Evolutionary conservation across 1,140 invertebrate genomes (phyloP).

Genomic region (Drosophila guanche): DNA sequence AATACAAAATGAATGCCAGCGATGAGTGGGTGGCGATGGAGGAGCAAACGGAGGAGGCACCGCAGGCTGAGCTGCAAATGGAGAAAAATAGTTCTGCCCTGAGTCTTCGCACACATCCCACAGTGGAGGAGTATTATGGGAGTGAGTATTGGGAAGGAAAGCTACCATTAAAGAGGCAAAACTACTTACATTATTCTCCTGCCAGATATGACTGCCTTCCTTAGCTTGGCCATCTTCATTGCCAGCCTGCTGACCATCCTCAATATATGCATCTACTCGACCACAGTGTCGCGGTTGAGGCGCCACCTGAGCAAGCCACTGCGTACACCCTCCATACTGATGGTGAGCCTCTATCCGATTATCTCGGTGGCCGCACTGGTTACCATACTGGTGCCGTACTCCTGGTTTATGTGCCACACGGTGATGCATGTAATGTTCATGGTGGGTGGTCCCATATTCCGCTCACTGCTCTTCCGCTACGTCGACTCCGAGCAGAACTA

Average conservation of each 20-base stretch:
- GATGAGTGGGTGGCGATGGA: constrained; percentile 39
- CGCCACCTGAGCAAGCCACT: constrained; percentile 59
- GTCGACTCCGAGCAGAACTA: constrained; percentile 73
- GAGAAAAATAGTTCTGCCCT: constrained; percentile 37
- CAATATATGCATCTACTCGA: constrained; percentile 71
- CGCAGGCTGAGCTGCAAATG: constrained; percentile 24
- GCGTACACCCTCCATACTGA: constrained; percentile 54
- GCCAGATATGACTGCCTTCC: constrained; percentile 75
- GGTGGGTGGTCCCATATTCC: constrained; percentile 65
- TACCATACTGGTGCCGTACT: constrained; percentile 71
- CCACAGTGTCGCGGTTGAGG: constrained; percentile 60
- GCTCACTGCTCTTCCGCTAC: constrained; percentile 69
- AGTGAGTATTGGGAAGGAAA: constrained; percentile 52
- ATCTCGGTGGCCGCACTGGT: constrained; percentile 72
- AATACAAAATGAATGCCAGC: constrained; percentile 45
- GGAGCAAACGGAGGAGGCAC: constrained; percentile 29
- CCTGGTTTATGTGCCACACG: constrained; percentile 79
- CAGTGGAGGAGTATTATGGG: constrained; percentile 68
- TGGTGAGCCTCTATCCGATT: constrained; percentile 74
- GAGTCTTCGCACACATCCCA: constrained; percentile 50
- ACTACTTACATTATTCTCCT: not conserved
- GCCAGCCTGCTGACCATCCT: constrained; percentile 68
- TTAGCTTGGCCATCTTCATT: constrained; percentile 72
- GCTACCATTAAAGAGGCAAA: not conserved
- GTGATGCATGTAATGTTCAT: constrained; percentile 82